Evolutionary conservation across 1,140 invertebrate genomes (phyloP), one percentile per base, ranked within the genome.

Genomic region (Zophobas morio): DNA sequence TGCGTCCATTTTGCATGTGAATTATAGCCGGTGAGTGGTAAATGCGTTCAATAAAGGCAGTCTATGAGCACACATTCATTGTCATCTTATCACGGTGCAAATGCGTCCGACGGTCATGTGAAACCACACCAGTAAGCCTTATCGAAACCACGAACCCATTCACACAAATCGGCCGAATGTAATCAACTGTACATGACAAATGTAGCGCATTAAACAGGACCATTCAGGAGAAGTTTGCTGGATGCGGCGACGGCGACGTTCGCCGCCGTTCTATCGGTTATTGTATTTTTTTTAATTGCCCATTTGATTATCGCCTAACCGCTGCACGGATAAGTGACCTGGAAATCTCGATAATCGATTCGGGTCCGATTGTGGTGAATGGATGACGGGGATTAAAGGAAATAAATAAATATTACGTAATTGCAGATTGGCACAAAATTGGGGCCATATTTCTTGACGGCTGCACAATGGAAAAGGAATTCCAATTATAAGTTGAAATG

Each of bases 101-200:
- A 76, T 76, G 74, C 74, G 78, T 79, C 54, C 66, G 74, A 73
- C 74, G 77, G 73, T 71, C 56, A 71, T 75, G 60, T 74, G 57
- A 49, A 78, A 75, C 80, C 76, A 63, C 75, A 78, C 66, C 70
- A 70, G 57, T 47, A 40, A 37, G 79, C 75, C 80, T 81, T 81
- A 81, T 81, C 80, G 73, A 81, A 78, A 75, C 74, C 80, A 77
- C 77, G 73, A 66, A 76, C 80, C 76, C 72, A 81, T 81, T 81
- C 80, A 74, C 79, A 80, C 80, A 81, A 80, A 80, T 80, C 80
- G 78, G 75, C 78, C 72, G 60, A 81, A 81, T 75, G 80, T 81
- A 81, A 81, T 81, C 80, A 81, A 81, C 80, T 78, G 80, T 80
- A 76, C 80, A 81, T 81, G 80, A 81, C 79, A 80, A 81, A 81